These are phyloP conservation scores for Gonioctena quinquepunctata DNA, from an alignment of 1,140 invertebrate species.

Conservation along the genomic window DNA sequence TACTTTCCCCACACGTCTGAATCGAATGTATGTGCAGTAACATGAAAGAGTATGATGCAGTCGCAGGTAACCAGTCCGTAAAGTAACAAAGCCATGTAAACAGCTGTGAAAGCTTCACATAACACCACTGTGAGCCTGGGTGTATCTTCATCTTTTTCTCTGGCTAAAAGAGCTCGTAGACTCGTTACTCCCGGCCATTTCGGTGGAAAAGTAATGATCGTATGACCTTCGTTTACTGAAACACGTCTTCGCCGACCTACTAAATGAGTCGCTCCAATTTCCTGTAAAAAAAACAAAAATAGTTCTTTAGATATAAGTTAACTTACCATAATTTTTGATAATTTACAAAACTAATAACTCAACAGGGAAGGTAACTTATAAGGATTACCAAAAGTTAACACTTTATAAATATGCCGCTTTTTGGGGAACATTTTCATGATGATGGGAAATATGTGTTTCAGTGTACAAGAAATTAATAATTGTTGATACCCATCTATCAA, in stretches of 20 bases:
- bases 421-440: too few species aligned
- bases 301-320: too few species aligned
- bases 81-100: conserved; percentile 89
- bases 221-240: conserved; percentile 68
- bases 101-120: conserved; percentile 90
- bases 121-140: conserved; percentile 90
- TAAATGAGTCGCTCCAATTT: conserved; percentile 57
- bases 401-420: too few species aligned
- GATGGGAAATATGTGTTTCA: too few species aligned
- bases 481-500: too few species aligned
- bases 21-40: conserved; percentile 84
- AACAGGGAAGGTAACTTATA: too few species aligned
- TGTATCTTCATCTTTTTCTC: conserved; percentile 95
- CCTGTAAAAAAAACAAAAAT: conserved; percentile 36
- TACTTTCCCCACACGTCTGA: conserved; percentile 73
- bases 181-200: conserved; percentile 90
- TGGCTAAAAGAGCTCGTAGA: conserved; percentile 82
- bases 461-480: too few species aligned
- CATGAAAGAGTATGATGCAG: conserved; percentile 86
- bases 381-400: too few species aligned
- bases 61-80: conserved; percentile 95
- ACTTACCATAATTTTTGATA: too few species aligned
- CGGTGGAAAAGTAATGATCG: conserved; percentile 71
- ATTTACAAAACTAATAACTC: too few species aligned
- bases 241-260: conserved; percentile 66